A percentile compares a stretch with the other conserved stretches of the same genome.
phyloP scores from a whole-genome alignment of 1,140 invertebrate genomes.

The Littorina saxatilis region DNA sequence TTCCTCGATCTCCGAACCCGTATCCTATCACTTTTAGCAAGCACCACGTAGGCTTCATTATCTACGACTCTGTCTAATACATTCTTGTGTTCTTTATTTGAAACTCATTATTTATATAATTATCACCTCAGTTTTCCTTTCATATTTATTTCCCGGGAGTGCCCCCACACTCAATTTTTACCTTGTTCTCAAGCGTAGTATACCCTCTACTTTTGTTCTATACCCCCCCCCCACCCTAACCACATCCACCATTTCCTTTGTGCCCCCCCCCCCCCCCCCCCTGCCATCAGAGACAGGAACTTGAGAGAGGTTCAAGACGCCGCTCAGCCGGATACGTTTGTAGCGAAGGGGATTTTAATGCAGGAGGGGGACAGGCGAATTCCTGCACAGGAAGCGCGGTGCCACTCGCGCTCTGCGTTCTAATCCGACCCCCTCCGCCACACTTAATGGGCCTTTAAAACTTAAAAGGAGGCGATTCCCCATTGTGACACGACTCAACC shows the following conservation, averaged over 20 bases:
- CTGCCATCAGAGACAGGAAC: too few species aligned
- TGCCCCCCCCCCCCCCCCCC: neutral
- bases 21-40: too few species aligned
- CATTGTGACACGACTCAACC: neutral
- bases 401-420: constrained; percentile 1
- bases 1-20: too few species aligned
- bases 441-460: constrained; percentile 26
- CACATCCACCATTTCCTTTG: neutral
- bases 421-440: constrained; percentile 9
- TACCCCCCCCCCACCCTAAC: neutral
- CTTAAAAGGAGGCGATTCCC: constrained; percentile 21
- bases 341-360: constrained; percentile 24
- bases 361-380: neutral
- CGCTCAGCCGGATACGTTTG: neutral
- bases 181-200: too few species aligned
- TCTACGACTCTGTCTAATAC: too few species aligned
- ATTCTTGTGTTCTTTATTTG: too few species aligned
- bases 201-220: neutral
- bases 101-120: too few species aligned
- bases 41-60: too few species aligned
- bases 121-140: neutral
- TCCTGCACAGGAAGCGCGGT: constrained; percentile 24
- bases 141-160: neutral
- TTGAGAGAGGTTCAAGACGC: too few species aligned
- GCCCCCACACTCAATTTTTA: neutral